A percentile compares a stretch with the other conserved stretches of the same genome.
Conservation (phyloP, 2,888 invertebrate genomes). For the Ophion costatus region DNA sequence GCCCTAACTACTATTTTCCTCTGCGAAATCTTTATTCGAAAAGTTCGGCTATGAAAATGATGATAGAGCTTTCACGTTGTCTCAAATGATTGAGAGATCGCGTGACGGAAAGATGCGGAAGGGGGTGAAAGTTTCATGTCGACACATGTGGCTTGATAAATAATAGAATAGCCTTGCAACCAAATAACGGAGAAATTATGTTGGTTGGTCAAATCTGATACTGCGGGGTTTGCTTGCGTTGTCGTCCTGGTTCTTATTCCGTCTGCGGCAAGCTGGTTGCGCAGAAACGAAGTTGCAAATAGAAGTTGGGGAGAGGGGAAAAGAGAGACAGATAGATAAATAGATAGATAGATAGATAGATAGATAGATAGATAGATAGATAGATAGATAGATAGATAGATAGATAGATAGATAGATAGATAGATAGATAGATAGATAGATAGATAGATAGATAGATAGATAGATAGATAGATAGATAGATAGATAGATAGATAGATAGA, state of each 20-base stretch:
- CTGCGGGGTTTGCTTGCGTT: constrained; percentile 19
- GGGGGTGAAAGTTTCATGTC: constrained; percentile 23
- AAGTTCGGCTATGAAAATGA: too few relatives aligned
- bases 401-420: too few relatives aligned
- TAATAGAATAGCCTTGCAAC: constrained; percentile 30
- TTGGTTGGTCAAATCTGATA: constrained; percentile 43
- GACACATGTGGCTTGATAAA: constrained; percentile 52
- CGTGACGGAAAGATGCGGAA: constrained; percentile 1
- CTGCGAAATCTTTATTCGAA: too few relatives aligned
- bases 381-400: not conserved
- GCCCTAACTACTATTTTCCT: too few relatives aligned
- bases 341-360: not conserved
- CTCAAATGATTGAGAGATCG: constrained; percentile 19
- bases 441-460: too few relatives aligned
- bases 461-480: too few relatives aligned
- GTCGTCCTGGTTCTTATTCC: not conserved
- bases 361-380: not conserved
- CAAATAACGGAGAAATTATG: constrained; percentile 20
- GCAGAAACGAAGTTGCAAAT: not conserved
- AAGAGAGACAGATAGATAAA: not conserved
- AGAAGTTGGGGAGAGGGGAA: not conserved
- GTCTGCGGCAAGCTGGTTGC: not conserved
- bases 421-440: too few relatives aligned
- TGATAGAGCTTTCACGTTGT: too few relatives aligned
- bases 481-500: too few relatives aligned